These are phyloP conservation scores for Pachyramphus minor DNA, from an alignment of 2,113 vertebrate genomes.

Conservation along the genomic window DNA sequence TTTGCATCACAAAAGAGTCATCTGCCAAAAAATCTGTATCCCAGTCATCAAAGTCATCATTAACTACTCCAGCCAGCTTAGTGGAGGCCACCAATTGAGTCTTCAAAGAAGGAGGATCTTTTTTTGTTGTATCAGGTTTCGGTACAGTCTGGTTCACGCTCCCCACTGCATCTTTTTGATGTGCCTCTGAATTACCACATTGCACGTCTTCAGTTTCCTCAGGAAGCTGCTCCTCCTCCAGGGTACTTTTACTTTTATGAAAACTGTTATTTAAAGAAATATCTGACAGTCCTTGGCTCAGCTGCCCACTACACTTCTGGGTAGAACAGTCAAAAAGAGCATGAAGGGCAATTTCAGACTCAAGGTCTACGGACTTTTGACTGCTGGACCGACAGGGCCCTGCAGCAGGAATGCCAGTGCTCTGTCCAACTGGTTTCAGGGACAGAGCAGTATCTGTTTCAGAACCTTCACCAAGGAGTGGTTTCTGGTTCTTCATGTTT, in stretches of 20 bases:
- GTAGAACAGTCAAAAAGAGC: slow-evolving; percentile 90
- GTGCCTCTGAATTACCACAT: not conserved
- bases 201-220: not conserved
- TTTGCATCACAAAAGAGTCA: slow-evolving; percentile 80
- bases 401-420: not conserved
- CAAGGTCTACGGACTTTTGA: slow-evolving; percentile 66
- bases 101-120: not conserved
- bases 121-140: not conserved
- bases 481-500: not conserved
- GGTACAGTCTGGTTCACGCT: rapidly evolving
- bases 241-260: slow-evolving; percentile 15
- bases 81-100: not conserved
- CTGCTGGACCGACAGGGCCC: slow-evolving; percentile 8
- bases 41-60: slow-evolving; percentile 84
- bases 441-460: not conserved
- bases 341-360: slow-evolving; percentile 80
- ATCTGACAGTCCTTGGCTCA: slow-evolving; percentile 76
- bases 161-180: not conserved
- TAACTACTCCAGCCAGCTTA: not conserved
- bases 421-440: slow-evolving; percentile 43
- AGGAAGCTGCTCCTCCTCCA: slow-evolving; percentile 12
- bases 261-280: slow-evolving; percentile 27
- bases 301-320: slow-evolving; percentile 77
- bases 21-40: slow-evolving; percentile 79
- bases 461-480: not conserved